These are phyloP conservation scores for Numida meleagris DNA, from an alignment of 2,113 vertebrate species.

Conservation along the genomic window DNA sequence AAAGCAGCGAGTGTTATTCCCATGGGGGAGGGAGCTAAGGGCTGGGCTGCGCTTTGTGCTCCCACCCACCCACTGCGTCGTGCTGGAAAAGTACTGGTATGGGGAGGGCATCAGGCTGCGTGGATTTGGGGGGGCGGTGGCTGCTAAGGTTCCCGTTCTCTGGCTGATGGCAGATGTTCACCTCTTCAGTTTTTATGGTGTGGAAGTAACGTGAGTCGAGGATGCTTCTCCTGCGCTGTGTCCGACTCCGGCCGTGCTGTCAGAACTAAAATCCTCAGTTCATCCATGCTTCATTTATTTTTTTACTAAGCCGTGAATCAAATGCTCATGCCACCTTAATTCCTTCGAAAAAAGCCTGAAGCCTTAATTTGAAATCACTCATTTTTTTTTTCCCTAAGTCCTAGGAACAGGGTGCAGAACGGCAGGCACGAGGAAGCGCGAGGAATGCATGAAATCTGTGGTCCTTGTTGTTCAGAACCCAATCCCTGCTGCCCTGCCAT, in stretches of 20 bases:
- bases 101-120: not conserved
- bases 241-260: not conserved
- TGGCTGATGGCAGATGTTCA: not conserved
- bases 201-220: not conserved
- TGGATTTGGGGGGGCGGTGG: not conserved
- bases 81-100: not conserved
- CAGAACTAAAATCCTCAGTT: not conserved
- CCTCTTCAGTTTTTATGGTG: not conserved
- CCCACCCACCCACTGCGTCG: not conserved
- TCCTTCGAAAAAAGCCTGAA: not conserved
- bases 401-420: not conserved
- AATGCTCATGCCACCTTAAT: not conserved
- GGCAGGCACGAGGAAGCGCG: not conserved
- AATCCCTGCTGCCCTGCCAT: not conserved
- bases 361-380: not conserved
- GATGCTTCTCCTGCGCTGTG: fast-evolving
- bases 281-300: not conserved
- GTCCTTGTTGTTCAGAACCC: not conserved
- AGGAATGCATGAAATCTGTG: not conserved
- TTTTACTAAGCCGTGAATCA: not conserved
- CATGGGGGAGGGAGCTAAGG: not conserved
- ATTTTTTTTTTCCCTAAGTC: not conserved
- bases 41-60: not conserved
- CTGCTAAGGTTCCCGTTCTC: not conserved
- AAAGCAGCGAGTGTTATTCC: not conserved